Conservation (phyloP, 64 coral and sea anemone species). For the Platygyra sinensis region DNA sequence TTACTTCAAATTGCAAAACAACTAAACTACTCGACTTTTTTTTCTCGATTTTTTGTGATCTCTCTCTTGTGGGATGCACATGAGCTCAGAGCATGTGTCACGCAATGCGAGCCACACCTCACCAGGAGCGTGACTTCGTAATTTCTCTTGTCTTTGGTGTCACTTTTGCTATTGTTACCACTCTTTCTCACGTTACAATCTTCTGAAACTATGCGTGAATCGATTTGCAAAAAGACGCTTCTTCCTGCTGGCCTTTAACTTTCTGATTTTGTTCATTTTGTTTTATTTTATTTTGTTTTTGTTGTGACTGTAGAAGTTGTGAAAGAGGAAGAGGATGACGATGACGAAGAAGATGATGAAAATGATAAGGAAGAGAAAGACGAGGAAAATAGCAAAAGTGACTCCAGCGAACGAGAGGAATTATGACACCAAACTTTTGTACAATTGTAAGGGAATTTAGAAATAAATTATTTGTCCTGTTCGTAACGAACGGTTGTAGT, state of each 20-base stretch:
- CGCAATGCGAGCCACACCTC: neutral
- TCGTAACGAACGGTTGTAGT: neutral
- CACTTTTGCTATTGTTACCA: constrained; percentile 33
- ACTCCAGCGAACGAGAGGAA: constrained; percentile 34
- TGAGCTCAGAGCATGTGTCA: neutral
- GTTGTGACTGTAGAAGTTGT: constrained; percentile 45
- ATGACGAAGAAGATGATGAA: constrained; percentile 20
- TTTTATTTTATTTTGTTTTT: constrained; percentile 15
- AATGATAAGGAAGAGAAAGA: constrained; percentile 27
- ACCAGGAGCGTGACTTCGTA: neutral
- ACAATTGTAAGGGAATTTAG: neutral
- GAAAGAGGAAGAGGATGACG: constrained; percentile 18
- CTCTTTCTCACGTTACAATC: neutral
- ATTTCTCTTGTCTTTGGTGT: constrained; percentile 21
- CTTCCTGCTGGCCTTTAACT: neutral
- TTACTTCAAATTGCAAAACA: too few relatives aligned
- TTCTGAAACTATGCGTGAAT: neutral
- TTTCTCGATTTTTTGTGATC: neutral
- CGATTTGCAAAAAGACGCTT: neutral
- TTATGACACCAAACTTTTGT: constrained; percentile 32
- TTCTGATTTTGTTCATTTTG: constrained; percentile 20
- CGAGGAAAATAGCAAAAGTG: constrained; percentile 25
- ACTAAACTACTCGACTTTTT: neutral
- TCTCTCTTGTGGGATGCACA: neutral
- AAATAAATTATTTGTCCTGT: constrained; percentile 52